These are phyloP conservation scores for Dasypus novemcinctus DNA, from an alignment of 2,113 vertebrate genomes.

Conservation along the genomic window DNA sequence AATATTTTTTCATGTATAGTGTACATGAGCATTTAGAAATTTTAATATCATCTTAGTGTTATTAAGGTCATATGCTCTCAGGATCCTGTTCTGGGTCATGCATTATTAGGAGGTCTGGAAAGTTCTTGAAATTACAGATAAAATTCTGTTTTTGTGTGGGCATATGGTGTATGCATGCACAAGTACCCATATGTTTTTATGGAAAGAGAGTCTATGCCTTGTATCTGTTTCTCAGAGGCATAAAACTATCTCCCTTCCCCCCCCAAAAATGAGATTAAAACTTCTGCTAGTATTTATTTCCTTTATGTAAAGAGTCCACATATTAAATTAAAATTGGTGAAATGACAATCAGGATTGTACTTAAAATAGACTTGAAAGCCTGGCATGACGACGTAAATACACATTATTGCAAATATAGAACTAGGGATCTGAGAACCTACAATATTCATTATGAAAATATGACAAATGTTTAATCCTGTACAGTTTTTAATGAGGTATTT, in stretches of 20 bases:
- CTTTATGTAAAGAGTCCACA: background rate
- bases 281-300: background rate
- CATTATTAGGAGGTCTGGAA: background rate
- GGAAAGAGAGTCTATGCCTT: background rate
- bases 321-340: conserved; percentile 1
- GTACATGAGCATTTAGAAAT: background rate
- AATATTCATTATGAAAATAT: conserved; percentile 76
- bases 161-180: rapidly evolving
- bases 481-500: conserved; percentile 75
- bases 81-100: background rate
- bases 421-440: conserved; percentile 70
- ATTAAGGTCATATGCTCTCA: background rate
- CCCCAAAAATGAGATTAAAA: background rate
- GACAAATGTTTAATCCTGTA: conserved; percentile 66
- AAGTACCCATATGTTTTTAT: background rate
- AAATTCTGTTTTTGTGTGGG: background rate
- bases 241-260: background rate
- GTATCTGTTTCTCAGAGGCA: background rate
- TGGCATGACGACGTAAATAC: conserved; percentile 2
- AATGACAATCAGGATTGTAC: background rate
- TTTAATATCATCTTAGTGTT: background rate
- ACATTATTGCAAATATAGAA: conserved; percentile 9
- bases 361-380: background rate
- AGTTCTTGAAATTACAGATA: background rate
- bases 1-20: background rate